Evolutionary conservation across 2,113 vertebrate genomes (phyloP), one percentile per base, ranked within the genome.

Genomic region (Cervus canadensis): DNA sequence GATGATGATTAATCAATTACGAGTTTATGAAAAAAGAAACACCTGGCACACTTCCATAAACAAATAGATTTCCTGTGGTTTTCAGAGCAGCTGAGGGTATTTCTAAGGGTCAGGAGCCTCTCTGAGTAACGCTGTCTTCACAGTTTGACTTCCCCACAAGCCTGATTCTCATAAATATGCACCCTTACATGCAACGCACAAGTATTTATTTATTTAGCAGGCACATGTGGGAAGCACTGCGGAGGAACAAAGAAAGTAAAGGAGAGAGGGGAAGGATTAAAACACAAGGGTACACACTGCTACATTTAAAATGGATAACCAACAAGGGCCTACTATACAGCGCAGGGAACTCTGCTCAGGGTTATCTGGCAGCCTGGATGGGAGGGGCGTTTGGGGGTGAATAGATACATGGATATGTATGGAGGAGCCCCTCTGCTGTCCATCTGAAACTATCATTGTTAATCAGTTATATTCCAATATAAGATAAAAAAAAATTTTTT

Each of bases 11-110:
- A 98, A 98, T 99, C 98, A 99, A 99, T 99, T 99, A 98, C 0
- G 8, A 95, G 99, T 99, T 99, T 99, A 99, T 99, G 98, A 99
- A 98, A 98, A 98, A 98, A 98, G 98, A 96, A 98, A 99, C 99
- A 99, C 99, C 99, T 99, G 99, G 99, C 99, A 98, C 98, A 98
- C 98, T 97, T 98, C 98, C 98, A 99, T 97, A 98, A 98, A 98
- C 98, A 95, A 97, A 98, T 97, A 98, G 97, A 96, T 98, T 97
- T 98, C 98, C 98, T 98, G 97, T 97, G 98, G 98, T 97, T 98
- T 98, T 98, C 94, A 96, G 98, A 97, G 98, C 96, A 98, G 95
- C 98, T 98, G 98, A 98, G 97, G 97, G 91, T 97, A 96, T 98
- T 98, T 97, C 97, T 95, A 97, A 98, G 98, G 98, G 97, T 96